Evolutionary conservation across 2,797 vertebrate species (phyloP), one percentile per base, ranked within the genome.

Genomic region (Enteromius viviparus): DNA sequence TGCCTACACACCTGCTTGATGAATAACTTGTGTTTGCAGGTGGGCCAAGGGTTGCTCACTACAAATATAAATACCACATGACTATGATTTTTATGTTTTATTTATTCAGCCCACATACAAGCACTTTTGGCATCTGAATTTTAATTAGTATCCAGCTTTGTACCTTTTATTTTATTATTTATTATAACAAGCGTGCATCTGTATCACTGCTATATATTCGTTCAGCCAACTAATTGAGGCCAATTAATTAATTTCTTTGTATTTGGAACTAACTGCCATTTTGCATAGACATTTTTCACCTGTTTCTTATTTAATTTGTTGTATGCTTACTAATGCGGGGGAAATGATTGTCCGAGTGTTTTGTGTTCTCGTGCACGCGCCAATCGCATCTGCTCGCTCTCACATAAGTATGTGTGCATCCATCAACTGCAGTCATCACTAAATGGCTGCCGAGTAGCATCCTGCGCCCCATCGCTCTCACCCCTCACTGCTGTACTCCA

Each of bases 331-430:
- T 74, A 74, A 80, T 58, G 32, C 58, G 51, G 15, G 1, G 26
- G 26, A 74, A 76, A 60, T 49, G 7, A 62, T 14, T 62, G 79
- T 62, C 53, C 10, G 15, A 80, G 53, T 15, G 23, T 81, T 80
- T 26, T 78, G 65, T 55, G 75, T 62, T 65, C 86, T 78, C 85
- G 82, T 87, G 89, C 91, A 88, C 88, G 86, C 45, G 71, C 79
- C 87, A 80, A 83, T 68, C 62, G 89, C 90, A 78, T 80, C 78
- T 87, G 89, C 78, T 64, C 45, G 90, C 84, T 88, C 80, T 87
- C 86, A 86, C 85, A 70, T 65, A 47, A 64, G 85, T 88, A 89
- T 86, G 87, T 89, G 81, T 87, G 87, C 89, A 86, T 83, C 55
- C 68, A 49, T 85, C 71, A 76, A 58, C 68, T 75, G 37, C 29